Conservation (phyloP, 2,113 vertebrate species). For the Erythrolamprus reginae region DNA sequence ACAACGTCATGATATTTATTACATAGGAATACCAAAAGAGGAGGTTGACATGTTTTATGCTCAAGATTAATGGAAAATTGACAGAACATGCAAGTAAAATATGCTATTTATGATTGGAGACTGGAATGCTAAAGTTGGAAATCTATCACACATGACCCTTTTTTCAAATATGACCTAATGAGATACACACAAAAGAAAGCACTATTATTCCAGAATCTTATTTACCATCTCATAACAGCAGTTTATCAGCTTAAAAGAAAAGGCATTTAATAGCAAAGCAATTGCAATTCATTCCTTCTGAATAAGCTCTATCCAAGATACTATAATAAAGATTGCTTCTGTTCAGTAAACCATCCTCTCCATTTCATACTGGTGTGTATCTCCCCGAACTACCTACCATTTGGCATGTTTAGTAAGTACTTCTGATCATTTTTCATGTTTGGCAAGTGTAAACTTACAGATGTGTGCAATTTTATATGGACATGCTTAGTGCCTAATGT, state of each 20-base stretch:
- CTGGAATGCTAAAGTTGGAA: not conserved
- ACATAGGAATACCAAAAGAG: not conserved
- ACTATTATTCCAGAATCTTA: not conserved
- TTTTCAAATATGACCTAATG: not conserved
- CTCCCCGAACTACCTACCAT: not conserved
- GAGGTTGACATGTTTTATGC: not conserved
- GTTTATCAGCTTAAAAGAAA: not conserved
- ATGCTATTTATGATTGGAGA: not conserved
- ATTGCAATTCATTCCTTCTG: not conserved
- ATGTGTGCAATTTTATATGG: not conserved
- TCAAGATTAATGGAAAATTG: not conserved
- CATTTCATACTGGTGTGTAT: not conserved
- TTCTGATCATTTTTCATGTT: not conserved
- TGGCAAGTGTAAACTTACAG: not conserved
- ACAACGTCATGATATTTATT: not conserved
- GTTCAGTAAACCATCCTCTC: not conserved
- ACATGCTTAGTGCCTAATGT: not conserved
- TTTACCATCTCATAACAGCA: not conserved
- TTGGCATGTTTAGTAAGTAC: not conserved
- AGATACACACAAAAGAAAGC: not conserved
- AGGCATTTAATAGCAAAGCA: not conserved
- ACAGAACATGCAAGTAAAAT: not conserved
- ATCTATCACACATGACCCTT: not conserved
- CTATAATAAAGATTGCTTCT: not conserved
- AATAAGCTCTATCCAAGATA: not conserved